Evolutionary conservation across 2,888 invertebrate genomes (phyloP).

Genomic region (Drosophila prolongata): DNA sequence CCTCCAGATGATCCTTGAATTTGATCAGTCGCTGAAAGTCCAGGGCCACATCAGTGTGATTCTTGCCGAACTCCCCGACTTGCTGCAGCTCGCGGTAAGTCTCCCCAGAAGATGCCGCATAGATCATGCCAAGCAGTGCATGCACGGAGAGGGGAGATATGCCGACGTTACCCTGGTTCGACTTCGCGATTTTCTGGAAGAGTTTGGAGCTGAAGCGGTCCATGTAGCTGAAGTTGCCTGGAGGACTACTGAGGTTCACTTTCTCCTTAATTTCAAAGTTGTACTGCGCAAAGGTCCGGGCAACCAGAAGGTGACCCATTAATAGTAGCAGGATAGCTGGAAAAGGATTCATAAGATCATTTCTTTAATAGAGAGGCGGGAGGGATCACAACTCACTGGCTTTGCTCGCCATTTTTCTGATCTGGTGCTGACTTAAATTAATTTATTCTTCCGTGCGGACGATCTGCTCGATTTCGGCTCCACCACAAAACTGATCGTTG

Average conservation of each 20-base stretch:
- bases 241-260: neutral
- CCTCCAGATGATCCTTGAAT: slow-evolving; percentile 8
- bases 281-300: neutral
- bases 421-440: slow-evolving; percentile 30
- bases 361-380: no score
- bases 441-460: slow-evolving; percentile 32
- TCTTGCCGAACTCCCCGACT: slow-evolving; percentile 46
- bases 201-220: slow-evolving; percentile 67
- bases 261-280: no score
- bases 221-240: slow-evolving; percentile 41
- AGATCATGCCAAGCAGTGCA: slow-evolving; percentile 88
- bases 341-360: no score
- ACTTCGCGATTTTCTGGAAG: slow-evolving; percentile 51
- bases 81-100: slow-evolving; percentile 65
- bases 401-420: slow-evolving; percentile 62
- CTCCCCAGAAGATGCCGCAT: slow-evolving; percentile 88
- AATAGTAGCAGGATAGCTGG: slow-evolving; percentile 15
- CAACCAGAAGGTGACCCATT: neutral
- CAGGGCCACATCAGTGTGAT: slow-evolving; percentile 12
- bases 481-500: slow-evolving; percentile 62
- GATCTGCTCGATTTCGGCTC: slow-evolving; percentile 65
- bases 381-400: slow-evolving; percentile 51
- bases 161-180: slow-evolving; percentile 66
- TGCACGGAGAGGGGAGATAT: slow-evolving; percentile 87
- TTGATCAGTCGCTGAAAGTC: slow-evolving; percentile 45